These are phyloP conservation scores for Thysanoteuthis rhombus DNA, from an alignment of 2,888 invertebrate species.

Conservation along the genomic window DNA sequence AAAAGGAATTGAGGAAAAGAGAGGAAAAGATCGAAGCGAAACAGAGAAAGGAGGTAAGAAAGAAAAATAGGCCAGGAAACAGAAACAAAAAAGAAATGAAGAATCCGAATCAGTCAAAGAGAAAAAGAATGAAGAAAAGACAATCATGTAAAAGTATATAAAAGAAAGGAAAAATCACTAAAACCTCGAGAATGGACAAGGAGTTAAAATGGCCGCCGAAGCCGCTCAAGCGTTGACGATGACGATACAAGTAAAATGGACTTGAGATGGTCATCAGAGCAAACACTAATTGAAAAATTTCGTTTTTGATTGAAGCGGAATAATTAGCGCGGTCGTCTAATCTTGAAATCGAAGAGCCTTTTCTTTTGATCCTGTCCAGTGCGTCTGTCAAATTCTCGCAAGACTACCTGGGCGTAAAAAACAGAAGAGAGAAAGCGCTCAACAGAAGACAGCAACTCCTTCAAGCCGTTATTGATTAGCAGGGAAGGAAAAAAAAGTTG, in stretches of 20 bases:
- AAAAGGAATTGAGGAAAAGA: too few species aligned
- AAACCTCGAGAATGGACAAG: neutral
- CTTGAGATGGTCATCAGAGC: neutral
- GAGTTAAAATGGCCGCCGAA: neutral
- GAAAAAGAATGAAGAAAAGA: neutral
- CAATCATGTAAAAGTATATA: neutral
- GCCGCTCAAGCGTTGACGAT: neutral
- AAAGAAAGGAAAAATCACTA: neutral
- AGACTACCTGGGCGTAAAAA: neutral
- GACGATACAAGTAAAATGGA: neutral
- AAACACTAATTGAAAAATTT: neutral
- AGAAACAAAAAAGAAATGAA: neutral
- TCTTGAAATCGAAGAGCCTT: neutral
- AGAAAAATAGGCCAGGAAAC: neutral
- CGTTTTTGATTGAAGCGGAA: neutral
- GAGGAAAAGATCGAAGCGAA: too few species aligned
- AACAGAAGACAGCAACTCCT: neutral
- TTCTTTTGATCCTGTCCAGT: neutral
- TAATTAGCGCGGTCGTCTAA: neutral
- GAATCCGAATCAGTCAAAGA: neutral
- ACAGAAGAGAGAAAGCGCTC: neutral
- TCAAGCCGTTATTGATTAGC: neutral
- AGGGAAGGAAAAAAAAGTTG: neutral
- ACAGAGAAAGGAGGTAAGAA: too few species aligned
- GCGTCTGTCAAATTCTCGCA: neutral